Evolutionary conservation across 2,888 invertebrate species (phyloP).

Genomic region (Hyposoter dolosus): DNA sequence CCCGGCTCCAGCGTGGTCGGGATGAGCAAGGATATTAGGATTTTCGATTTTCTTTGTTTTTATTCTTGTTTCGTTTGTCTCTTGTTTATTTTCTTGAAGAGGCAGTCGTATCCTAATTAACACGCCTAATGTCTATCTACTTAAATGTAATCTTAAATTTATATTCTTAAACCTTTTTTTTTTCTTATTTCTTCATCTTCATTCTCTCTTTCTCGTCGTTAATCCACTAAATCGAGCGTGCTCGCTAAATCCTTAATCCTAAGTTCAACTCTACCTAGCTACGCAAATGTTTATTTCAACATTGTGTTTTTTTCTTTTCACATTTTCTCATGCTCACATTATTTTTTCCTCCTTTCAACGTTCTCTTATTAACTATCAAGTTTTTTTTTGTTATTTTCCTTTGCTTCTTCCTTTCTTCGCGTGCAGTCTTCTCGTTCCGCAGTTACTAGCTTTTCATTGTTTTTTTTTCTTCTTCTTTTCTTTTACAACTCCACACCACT

Average conservation of each 20-base stretch:
- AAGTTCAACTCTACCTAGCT: slow-evolving; percentile 80
- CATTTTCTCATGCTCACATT: slow-evolving; percentile 47
- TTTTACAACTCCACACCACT: slow-evolving; percentile 34
- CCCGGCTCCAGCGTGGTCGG: slow-evolving; percentile 68
- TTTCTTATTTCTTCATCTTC: slow-evolving; percentile 52
- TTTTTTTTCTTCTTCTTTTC: neutral
- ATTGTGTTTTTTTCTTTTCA: slow-evolving; percentile 67
- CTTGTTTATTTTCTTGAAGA: slow-evolving; percentile 65
- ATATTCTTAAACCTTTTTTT: slow-evolving; percentile 74
- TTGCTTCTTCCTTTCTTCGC: slow-evolving; percentile 45
- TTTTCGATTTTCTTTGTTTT: slow-evolving; percentile 44
- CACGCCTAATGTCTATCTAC: slow-evolving; percentile 76
- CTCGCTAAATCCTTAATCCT: slow-evolving; percentile 73
- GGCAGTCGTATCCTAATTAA: slow-evolving; percentile 81
- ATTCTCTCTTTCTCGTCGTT: slow-evolving; percentile 61
- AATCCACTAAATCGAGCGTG: slow-evolving; percentile 62
- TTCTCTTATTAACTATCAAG: slow-evolving; percentile 43
- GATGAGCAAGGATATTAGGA: slow-evolving; percentile 47
- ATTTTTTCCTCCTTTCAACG: slow-evolving; percentile 46
- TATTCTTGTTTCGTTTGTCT: slow-evolving; percentile 17
- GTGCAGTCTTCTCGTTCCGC: slow-evolving; percentile 46
- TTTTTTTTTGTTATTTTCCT: slow-evolving; percentile 55
- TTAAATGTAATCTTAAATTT: slow-evolving; percentile 73
- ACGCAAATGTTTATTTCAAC: slow-evolving; percentile 75
- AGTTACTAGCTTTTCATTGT: neutral